Conservation (phyloP, 2,797 vertebrate genomes). For the Podarcis lilfordi region DNA sequence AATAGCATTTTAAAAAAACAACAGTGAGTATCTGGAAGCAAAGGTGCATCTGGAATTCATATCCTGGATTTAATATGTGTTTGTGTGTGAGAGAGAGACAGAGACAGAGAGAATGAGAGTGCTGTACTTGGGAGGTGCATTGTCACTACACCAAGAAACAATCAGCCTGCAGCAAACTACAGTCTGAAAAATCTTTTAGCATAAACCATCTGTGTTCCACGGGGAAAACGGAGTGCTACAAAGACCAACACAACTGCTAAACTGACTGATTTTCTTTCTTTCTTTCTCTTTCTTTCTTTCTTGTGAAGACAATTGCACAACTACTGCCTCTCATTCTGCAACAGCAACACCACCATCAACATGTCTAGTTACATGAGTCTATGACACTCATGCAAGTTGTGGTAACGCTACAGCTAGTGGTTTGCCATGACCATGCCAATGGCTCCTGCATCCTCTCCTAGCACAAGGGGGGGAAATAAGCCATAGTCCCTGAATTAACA, state of each 20-base stretch:
- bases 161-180: neutral
- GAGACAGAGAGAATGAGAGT: neutral
- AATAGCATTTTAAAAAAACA: constrained; percentile 36
- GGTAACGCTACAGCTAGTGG: no score
- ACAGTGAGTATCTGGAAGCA: constrained; percentile 46
- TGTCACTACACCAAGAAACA: neutral
- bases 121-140: neutral
- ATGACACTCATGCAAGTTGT: no score
- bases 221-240: neutral
- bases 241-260: neutral
- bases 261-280: neutral
- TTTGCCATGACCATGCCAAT: no score
- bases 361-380: no score
- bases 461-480: no score
- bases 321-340: neutral
- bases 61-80: constrained; percentile 15
- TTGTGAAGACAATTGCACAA: no score
- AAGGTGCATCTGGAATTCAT: constrained; percentile 72
- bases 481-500: no score
- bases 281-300: neutral
- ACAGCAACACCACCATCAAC: neutral
- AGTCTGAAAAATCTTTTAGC: neutral
- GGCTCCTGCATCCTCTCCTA: no score
- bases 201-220: neutral
- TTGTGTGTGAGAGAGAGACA: neutral